phyloP scores from a whole-genome alignment of 2,113 vertebrate species.

The Cacatua alba region DNA sequence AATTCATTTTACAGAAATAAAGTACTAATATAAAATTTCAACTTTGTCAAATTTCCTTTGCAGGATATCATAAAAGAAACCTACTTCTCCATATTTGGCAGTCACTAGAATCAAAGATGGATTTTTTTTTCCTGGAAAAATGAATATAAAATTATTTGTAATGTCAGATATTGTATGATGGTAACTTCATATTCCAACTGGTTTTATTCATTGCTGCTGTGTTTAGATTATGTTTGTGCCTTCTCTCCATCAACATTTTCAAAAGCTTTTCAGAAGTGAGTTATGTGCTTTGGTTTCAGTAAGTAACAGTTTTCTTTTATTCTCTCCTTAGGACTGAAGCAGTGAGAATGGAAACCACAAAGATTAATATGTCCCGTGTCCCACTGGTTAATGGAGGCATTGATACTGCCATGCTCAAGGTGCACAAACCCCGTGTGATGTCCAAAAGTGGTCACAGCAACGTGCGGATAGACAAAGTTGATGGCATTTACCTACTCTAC shows the following conservation, averaged over 20 bases:
- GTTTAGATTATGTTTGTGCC: neutral
- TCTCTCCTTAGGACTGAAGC: constrained; percentile 47
- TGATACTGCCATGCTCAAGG: constrained; percentile 50
- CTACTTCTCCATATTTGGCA: neutral
- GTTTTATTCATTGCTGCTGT: neutral
- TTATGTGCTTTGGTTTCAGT: neutral
- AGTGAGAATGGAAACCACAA: constrained; percentile 66
- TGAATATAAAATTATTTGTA: neutral
- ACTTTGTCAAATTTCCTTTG: constrained; percentile 45
- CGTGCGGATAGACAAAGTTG: constrained; percentile 91
- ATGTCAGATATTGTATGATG: neutral
- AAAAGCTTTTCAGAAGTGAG: neutral
- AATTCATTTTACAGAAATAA: constrained; percentile 53
- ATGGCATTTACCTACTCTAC: constrained; percentile 93
- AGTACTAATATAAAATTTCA: constrained; percentile 16
- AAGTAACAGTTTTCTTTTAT: neutral
- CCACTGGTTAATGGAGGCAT: constrained; percentile 46
- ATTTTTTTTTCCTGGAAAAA: neutral
- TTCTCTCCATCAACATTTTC: neutral
- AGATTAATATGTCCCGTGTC: constrained; percentile 43
- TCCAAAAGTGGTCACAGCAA: constrained; percentile 96
- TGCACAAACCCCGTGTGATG: constrained; percentile 84
- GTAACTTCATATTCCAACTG: constrained; percentile 7
- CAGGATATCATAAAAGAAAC: constrained; percentile 30
- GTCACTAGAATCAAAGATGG: neutral